These are phyloP conservation scores for Protobothrops mucrosquamatus DNA, from an alignment of 2,113 vertebrate genomes.

Conservation along the genomic window DNA sequence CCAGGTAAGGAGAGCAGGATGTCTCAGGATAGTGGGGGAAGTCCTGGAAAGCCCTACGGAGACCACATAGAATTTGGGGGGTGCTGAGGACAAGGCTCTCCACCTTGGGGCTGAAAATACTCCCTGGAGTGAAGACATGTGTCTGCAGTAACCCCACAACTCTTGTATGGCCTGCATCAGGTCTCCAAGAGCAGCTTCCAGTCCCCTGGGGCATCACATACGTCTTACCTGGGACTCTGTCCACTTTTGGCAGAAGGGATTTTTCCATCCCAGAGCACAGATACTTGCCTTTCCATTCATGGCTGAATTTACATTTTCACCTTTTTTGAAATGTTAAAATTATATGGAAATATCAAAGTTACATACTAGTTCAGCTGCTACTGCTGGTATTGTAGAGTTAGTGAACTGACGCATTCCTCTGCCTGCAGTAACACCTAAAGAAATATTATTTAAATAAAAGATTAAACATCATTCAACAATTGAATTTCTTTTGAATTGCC, in stretches of 20 bases:
- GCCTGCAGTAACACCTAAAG: conserved; percentile 75
- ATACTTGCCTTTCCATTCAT: not conserved
- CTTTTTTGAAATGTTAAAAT: not conserved
- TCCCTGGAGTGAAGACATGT: not conserved
- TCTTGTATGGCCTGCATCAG: not conserved
- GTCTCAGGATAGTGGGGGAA: not conserved
- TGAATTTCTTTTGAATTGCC: not conserved
- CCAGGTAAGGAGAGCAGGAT: not conserved
- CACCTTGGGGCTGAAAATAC: not conserved
- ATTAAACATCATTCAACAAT: not conserved
- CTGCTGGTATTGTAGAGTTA: conserved; percentile 50
- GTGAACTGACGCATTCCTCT: conserved; percentile 74
- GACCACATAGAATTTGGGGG: not conserved
- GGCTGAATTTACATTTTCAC: not conserved
- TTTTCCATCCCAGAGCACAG: not conserved
- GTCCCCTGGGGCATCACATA: not conserved
- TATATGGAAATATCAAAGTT: conserved; percentile 8
- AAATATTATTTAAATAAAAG: conserved; percentile 27
- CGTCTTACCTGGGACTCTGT: not conserved
- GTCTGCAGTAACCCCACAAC: not conserved
- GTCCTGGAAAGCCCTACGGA: not conserved
- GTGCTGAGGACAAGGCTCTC: not conserved
- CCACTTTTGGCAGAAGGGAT: not conserved
- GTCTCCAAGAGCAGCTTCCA: not conserved
- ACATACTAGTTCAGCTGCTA: conserved; percentile 75